These are phyloP conservation scores for Sandelia bainsii DNA, from an alignment of 2,797 vertebrate genomes.

Conservation along the genomic window DNA sequence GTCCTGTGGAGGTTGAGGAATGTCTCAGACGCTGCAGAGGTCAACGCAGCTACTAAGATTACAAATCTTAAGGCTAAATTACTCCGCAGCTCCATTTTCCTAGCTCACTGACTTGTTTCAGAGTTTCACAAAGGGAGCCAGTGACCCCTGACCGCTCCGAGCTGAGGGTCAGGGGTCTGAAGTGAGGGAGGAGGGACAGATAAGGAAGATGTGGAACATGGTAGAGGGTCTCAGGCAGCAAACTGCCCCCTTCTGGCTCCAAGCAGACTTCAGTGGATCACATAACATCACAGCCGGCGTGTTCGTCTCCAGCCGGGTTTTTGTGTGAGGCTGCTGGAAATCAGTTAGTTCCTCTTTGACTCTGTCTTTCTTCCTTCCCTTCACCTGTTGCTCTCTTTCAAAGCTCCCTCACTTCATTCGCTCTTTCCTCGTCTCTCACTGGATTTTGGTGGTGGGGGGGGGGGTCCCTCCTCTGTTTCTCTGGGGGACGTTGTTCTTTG, in stretches of 20 bases:
- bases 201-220: neutral
- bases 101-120: slow-evolving; percentile 61
- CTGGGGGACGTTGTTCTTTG: too few relatives aligned
- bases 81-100: slow-evolving; percentile 58
- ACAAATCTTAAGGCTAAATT: slow-evolving; percentile 45
- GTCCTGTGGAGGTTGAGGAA: neutral
- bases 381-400: slow-evolving; percentile 40
- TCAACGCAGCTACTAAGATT: slow-evolving; percentile 34
- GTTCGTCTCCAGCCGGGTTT: neutral
- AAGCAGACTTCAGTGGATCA: neutral
- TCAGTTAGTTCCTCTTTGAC: slow-evolving; percentile 40
- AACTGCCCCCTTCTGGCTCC: neutral
- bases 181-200: slow-evolving; percentile 13
- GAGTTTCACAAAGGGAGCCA: slow-evolving; percentile 49
- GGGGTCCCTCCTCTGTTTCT: too few relatives aligned
- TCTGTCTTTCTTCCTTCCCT: slow-evolving; percentile 39
- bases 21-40: slow-evolving; percentile 4
- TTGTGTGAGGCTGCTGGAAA: slow-evolving; percentile 13
- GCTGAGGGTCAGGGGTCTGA: neutral
- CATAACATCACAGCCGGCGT: neutral
- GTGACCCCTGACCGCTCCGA: slow-evolving; percentile 61
- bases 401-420: neutral
- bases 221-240: neutral
- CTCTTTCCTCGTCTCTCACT: neutral
- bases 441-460: too few relatives aligned